Conservation (phyloP, 1,140 invertebrate genomes). For the Ditylenchus dipsaci region DNA sequence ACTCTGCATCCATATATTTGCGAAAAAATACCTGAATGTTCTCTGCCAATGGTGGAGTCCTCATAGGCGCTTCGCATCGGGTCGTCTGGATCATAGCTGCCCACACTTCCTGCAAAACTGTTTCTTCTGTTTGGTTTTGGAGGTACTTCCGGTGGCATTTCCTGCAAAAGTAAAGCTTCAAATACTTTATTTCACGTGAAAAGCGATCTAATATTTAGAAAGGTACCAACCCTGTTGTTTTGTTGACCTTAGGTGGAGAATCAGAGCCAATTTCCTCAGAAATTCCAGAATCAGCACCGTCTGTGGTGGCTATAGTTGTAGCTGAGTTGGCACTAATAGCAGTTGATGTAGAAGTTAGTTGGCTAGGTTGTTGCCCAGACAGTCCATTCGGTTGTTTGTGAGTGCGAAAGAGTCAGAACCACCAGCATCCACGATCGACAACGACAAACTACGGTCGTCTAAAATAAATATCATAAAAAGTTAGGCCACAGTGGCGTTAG, state of each 20-base stretch:
- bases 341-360: constrained; percentile 18
- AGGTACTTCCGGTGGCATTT: constrained; percentile 45
- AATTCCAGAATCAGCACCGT: constrained; percentile 46
- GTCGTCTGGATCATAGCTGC: constrained; percentile 19
- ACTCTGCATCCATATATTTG: too few species aligned
- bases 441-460: constrained; percentile 43
- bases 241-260: constrained; percentile 21
- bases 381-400: not conserved
- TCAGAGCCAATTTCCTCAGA: constrained; percentile 40
- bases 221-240: not conserved
- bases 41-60: constrained; percentile 5
- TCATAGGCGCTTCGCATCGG: constrained; percentile 34
- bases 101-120: constrained; percentile 8
- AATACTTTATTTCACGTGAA: too few species aligned
- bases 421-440: constrained; percentile 9
- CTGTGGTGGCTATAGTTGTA: constrained; percentile 15
- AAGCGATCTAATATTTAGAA: too few species aligned
- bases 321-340: constrained; percentile 6
- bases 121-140: constrained; percentile 39
- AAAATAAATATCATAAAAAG: constrained; percentile 11
- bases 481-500: not conserved
- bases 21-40: not conserved
- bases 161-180: not conserved
- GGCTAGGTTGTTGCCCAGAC: not conserved
- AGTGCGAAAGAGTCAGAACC: not conserved